phyloP scores from a whole-genome alignment of 2,113 vertebrate species.

The Damaliscus lunatus region DNA sequence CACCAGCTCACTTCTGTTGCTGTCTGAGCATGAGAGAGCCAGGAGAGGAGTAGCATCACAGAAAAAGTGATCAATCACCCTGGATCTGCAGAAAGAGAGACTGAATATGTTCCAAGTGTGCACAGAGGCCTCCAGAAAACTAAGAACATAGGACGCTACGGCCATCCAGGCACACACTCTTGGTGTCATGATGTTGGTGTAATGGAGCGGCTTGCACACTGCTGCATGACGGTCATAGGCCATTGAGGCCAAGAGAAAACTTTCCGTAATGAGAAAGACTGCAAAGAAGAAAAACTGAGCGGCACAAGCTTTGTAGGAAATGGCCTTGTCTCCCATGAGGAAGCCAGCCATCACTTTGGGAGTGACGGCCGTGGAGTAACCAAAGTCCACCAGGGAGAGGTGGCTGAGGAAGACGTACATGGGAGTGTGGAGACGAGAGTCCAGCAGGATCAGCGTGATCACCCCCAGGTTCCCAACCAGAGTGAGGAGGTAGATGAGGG shows the following conservation, averaged over 20 bases:
- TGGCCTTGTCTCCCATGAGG: neutral
- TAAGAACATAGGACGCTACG: neutral
- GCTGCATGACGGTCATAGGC: neutral
- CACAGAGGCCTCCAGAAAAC: neutral
- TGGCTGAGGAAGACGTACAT: neutral
- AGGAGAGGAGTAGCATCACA: slow-evolving; percentile 42
- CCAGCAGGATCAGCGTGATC: neutral
- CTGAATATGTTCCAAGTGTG: neutral
- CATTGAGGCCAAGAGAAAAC: neutral
- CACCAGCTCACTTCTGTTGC: neutral
- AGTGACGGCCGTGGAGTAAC: neutral
- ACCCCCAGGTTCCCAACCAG: neutral
- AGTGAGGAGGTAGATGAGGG: neutral
- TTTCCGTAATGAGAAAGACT: neutral
- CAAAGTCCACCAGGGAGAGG: neutral
- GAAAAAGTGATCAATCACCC: slow-evolving; percentile 38
- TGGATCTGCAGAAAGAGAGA: neutral
- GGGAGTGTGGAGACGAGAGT: neutral
- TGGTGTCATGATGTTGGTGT: neutral
- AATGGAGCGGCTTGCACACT: neutral
- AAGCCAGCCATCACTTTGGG: neutral
- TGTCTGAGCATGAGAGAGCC: slow-evolving; percentile 34
- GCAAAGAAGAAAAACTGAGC: neutral
- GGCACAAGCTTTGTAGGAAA: neutral
- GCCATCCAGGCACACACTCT: rapidly evolving